These are phyloP conservation scores for Carpatolechia fugitivella DNA, from an alignment of 2,888 invertebrate species.

Conservation along the genomic window DNA sequence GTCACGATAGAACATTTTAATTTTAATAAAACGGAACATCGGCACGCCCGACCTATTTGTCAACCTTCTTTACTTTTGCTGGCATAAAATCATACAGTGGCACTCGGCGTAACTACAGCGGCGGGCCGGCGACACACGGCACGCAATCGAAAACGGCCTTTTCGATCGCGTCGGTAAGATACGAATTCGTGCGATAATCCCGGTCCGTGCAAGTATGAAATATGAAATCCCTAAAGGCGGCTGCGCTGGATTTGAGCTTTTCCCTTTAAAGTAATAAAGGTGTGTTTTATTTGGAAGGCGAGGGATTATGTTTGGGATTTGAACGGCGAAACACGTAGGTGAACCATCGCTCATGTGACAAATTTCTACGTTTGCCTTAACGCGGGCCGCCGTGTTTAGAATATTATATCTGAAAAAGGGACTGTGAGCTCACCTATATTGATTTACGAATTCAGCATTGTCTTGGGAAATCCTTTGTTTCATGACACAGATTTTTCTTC, in stretches of 20 bases:
- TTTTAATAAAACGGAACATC: conserved; percentile 78
- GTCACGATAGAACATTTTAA: conserved; percentile 72
- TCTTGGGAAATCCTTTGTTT: background rate
- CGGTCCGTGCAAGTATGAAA: conserved; percentile 57
- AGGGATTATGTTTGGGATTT: conserved; percentile 76
- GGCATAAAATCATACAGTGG: conserved; percentile 75
- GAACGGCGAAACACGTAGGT: conserved; percentile 75
- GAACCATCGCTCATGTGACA: conserved; percentile 80
- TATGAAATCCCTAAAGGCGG: conserved; percentile 61
- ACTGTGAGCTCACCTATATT: conserved; percentile 55
- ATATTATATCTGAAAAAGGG: conserved; percentile 65
- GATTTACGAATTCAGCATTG: conserved; percentile 57
- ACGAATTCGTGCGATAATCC: conserved; percentile 69
- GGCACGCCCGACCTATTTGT: conserved; percentile 77
- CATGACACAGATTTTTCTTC: background rate
- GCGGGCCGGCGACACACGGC: conserved; percentile 34
- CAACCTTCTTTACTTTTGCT: conserved; percentile 78
- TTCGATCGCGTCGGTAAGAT: conserved; percentile 68
- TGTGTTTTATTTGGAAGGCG: conserved; percentile 72
- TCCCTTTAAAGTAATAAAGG: conserved; percentile 77
- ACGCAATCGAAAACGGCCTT: conserved; percentile 60
- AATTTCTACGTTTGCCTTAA: conserved; percentile 79
- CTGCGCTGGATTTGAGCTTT: conserved; percentile 70
- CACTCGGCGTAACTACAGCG: conserved; percentile 61
- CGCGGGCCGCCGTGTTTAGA: conserved; percentile 74